Base-by-base conservation (phyloP, 2,113 vertebrate genomes). In the Bungarus multicinctus region DNA sequence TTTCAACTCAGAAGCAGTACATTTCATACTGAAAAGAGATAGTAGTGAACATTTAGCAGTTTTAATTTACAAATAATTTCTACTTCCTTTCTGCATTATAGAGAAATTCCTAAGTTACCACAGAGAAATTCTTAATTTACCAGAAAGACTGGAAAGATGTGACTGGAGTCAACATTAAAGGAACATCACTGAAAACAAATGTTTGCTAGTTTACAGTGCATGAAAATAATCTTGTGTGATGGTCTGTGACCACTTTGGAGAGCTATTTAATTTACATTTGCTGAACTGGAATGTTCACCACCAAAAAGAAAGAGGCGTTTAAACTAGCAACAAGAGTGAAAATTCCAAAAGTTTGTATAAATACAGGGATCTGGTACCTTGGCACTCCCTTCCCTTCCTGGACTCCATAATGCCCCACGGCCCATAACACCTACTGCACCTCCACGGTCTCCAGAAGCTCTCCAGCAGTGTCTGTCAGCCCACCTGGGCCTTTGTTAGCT, bases 291-390 rank as follows among this genome's bases (percentile, higher is more conserved):
- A 85, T 89, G 18, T 89, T 89, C 18, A 30, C 27, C 57, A 85
- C 88, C 64, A 85, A 54, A 54, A 89, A 85, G 34, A 89, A 89
- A 89, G 9, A n/a, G 14, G 9, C 18, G n/a, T 64, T 34, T 85
- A 85, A 89, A 85, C 55, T 85, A 81, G 92, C 39, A 89, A 57
- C 69, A 85, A 81, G 27, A 57, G 89, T 92, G n/a, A 53, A 92
- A 58, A 89, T 89, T 54, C 45, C 54, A 89, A 34, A 55, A n/a
- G 27, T 12, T 92, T 89, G 64, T 43, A 85, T 39, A 89, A 58
- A 85, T 45, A 85, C n/a, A n/a, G 69, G 69, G 34, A 39, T 39
- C 69, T 39, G 14, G 69, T 74, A 39, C 69, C 20, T 16, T 74
- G n/a, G n/a, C n/a, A 39, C 16, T 34, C n/a, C 6, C 69, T 50